These are phyloP conservation scores for Acanthosepion esculentum DNA, from an alignment of 2,888 invertebrate species.

Conservation along the genomic window DNA sequence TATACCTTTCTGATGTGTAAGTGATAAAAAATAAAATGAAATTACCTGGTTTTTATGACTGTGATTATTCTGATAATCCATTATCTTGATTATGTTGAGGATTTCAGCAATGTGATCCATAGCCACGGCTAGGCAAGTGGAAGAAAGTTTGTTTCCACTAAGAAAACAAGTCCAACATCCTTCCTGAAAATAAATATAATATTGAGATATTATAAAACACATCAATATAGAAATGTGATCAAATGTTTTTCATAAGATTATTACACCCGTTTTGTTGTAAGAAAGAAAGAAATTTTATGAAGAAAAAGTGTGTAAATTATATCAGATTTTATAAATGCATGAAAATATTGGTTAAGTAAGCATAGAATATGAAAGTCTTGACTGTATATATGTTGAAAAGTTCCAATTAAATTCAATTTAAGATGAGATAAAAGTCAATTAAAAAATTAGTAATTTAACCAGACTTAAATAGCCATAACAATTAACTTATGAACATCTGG, in stretches of 20 bases:
- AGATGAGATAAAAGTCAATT: too few relatives aligned
- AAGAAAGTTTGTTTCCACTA: slow-evolving; percentile 38
- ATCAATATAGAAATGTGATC: background rate
- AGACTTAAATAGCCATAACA: too few relatives aligned
- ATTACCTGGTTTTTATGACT: background rate
- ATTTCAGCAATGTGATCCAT: background rate
- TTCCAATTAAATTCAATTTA: too few relatives aligned
- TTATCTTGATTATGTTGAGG: background rate
- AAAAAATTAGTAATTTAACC: too few relatives aligned
- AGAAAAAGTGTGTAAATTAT: background rate
- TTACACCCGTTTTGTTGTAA: background rate
- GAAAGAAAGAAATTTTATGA: too few relatives aligned
- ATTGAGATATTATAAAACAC: background rate
- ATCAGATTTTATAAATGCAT: too few relatives aligned
- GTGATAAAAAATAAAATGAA: background rate
- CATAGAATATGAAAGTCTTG: too few relatives aligned
- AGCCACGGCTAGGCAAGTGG: background rate
- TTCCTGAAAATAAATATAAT: slow-evolving; percentile 24
- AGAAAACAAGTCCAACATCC: slow-evolving; percentile 40
- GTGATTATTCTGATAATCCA: background rate
- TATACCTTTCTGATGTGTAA: too few relatives aligned
- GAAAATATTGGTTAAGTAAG: too few relatives aligned
- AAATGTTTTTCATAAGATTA: background rate
- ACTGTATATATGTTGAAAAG: too few relatives aligned
- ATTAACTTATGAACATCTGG: too few relatives aligned